Percentiles rank a stretch among this genome's conserved stretches.
Evolutionary conservation across 2,797 vertebrate species (phyloP).

Genomic region (Melanogrammus aeglefinus): DNA sequence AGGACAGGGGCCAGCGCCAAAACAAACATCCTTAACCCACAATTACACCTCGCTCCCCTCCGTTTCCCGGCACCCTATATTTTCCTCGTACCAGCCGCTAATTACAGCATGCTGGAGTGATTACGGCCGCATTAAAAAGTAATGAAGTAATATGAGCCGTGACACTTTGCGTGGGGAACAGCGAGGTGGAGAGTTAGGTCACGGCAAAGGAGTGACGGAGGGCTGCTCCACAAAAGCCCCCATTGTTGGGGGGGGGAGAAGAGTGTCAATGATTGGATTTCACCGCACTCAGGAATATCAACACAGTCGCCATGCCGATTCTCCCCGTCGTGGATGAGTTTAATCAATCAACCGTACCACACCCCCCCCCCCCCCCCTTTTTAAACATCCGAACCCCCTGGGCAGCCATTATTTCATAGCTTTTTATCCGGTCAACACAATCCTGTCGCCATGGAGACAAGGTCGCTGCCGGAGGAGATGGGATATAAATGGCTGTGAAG

Average conservation of each 20-base stretch:
- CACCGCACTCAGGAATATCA: slow-evolving; percentile 34
- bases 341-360: slow-evolving; percentile 51
- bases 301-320: slow-evolving; percentile 26
- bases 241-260: slow-evolving; percentile 49
- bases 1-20: slow-evolving; percentile 49
- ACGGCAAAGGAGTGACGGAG: slow-evolving; percentile 12
- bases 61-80: slow-evolving; percentile 69
- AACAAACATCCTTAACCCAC: slow-evolving; percentile 75
- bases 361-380: no score
- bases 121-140: slow-evolving; percentile 79
- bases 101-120: slow-evolving; percentile 73
- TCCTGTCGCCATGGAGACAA: slow-evolving; percentile 61
- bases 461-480: slow-evolving; percentile 31
- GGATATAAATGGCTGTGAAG: slow-evolving; percentile 38
- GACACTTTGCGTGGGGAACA: slow-evolving; percentile 61
- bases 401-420: slow-evolving; percentile 52
- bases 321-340: slow-evolving; percentile 27
- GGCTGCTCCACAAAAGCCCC: slow-evolving; percentile 29
- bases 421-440: slow-evolving; percentile 55
- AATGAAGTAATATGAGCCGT: slow-evolving; percentile 76
- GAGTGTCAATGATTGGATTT: slow-evolving; percentile 53
- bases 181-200: slow-evolving; percentile 37
- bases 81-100: slow-evolving; percentile 70
- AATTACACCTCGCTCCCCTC: slow-evolving; percentile 70
- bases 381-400: slow-evolving; percentile 12